Percentiles rank a stretch among this genome's conserved stretches.
Conservation (phyloP, 1,140 invertebrate species). For the Mya arenaria region DNA sequence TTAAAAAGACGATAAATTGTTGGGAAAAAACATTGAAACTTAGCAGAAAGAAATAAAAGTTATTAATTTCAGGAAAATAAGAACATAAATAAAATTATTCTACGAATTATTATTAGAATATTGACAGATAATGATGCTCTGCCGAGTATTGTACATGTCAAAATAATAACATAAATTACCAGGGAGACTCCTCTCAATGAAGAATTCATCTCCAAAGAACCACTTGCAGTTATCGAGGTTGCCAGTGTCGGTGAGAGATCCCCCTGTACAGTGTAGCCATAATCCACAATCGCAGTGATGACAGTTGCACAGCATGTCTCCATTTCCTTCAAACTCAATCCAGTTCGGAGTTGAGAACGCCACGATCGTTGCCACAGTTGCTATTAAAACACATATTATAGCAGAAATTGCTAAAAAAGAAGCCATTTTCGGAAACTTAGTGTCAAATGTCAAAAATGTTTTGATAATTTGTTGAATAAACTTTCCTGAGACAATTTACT, state of each 20-base stretch:
- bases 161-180: constrained; percentile 50
- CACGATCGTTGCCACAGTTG: constrained; percentile 75
- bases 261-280: constrained; percentile 70
- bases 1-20: no score
- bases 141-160: no score
- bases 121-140: no score
- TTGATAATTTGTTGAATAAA: not conserved
- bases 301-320: constrained; percentile 58
- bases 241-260: constrained; percentile 37
- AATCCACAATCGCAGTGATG: constrained; percentile 72
- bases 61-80: no score
- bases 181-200: constrained; percentile 71
- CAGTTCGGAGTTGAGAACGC: constrained; percentile 77
- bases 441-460: not conserved
- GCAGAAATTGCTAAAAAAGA: constrained; percentile 72
- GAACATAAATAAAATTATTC: no score
- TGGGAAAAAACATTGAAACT: no score
- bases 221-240: constrained; percentile 73
- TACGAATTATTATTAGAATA: no score
- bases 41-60: no score
- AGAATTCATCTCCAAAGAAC: constrained; percentile 74
- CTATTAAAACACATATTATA: constrained; percentile 76
- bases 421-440: constrained; percentile 63
- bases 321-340: constrained; percentile 61
- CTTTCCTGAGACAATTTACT: not conserved